Percentiles rank a stretch among this genome's conserved stretches.
Evolutionary conservation across 2,888 invertebrate genomes (phyloP).

Genomic region (Lamellibrachia satsuma): DNA sequence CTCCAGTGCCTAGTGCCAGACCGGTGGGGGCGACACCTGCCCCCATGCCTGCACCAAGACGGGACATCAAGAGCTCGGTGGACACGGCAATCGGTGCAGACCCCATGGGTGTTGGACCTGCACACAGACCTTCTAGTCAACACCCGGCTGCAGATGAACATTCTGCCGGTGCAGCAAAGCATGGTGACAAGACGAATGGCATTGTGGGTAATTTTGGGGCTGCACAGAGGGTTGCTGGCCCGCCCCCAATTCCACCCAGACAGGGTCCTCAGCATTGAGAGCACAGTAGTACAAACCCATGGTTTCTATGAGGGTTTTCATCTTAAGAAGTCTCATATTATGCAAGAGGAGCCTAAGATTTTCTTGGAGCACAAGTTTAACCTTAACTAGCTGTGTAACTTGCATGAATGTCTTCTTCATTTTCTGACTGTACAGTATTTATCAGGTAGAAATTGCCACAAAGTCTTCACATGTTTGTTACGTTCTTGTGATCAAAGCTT

Average conservation of each 20-base stretch:
- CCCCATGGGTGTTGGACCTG: background rate
- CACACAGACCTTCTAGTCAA: background rate
- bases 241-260: background rate
- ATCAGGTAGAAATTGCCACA: background rate
- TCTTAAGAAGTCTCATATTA: background rate
- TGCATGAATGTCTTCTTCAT: background rate
- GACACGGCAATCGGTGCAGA: background rate
- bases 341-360: background rate
- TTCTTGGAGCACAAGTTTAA: background rate
- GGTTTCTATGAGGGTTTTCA: background rate
- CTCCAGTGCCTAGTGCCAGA: slow-evolving; percentile 7
- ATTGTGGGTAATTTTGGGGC: background rate
- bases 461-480: background rate
- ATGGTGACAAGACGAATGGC: background rate
- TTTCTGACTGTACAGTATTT: background rate
- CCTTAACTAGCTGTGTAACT: background rate
- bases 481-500: background rate
- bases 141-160: background rate
- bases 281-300: background rate
- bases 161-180: background rate
- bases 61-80: slow-evolving; percentile 20
- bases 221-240: background rate
- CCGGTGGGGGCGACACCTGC: background rate
- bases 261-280: background rate
- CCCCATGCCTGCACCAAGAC: slow-evolving; percentile 27